Percentiles rank a stretch among this genome's conserved stretches.
Conservation (phyloP, 2,113 vertebrate species). For the Callionymus lyra region DNA sequence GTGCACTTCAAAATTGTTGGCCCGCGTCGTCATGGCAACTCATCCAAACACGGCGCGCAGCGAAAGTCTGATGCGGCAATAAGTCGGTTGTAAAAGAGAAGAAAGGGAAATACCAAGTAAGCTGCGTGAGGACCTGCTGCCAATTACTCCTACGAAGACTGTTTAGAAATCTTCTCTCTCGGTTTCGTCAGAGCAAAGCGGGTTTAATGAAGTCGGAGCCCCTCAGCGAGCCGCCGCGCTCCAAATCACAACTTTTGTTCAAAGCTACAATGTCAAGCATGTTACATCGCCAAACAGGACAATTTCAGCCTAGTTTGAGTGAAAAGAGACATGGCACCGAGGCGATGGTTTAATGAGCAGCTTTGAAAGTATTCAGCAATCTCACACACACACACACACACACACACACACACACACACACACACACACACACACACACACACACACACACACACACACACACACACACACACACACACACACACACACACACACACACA, state of each 20-base stretch:
- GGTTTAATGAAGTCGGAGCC: slow-evolving; percentile 27
- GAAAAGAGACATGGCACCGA: slow-evolving; percentile 28
- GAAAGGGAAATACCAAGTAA: background rate
- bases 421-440: slow-evolving; percentile 10
- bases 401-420: slow-evolving; percentile 18
- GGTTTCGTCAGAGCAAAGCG: slow-evolving; percentile 21
- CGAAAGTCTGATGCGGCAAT: slow-evolving; percentile 50
- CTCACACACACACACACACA: slow-evolving; percentile 7
- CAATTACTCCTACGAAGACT: slow-evolving; percentile 49
- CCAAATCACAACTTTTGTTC: slow-evolving; percentile 22
- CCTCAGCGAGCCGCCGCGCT: slow-evolving; percentile 3
- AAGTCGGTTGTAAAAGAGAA: slow-evolving; percentile 54
- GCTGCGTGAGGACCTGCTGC: slow-evolving; percentile 30
- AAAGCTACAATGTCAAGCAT: slow-evolving; percentile 17
- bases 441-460: slow-evolving; percentile 14
- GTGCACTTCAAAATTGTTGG: slow-evolving; percentile 44
- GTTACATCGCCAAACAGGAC: slow-evolving; percentile 31
- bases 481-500: slow-evolving; percentile 12
- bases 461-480: slow-evolving; percentile 13
- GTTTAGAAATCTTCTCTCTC: slow-evolving; percentile 28
- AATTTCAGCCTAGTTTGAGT: slow-evolving; percentile 16
- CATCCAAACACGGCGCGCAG: slow-evolving; percentile 49
- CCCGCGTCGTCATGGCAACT: slow-evolving; percentile 52
- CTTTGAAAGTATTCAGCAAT: slow-evolving; percentile 28
- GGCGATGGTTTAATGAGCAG: slow-evolving; percentile 27